Percentiles rank a stretch among this genome's conserved stretches.
Evolutionary conservation across 2,113 vertebrate genomes (phyloP).

Genomic region (Collichthys lucidus): DNA sequence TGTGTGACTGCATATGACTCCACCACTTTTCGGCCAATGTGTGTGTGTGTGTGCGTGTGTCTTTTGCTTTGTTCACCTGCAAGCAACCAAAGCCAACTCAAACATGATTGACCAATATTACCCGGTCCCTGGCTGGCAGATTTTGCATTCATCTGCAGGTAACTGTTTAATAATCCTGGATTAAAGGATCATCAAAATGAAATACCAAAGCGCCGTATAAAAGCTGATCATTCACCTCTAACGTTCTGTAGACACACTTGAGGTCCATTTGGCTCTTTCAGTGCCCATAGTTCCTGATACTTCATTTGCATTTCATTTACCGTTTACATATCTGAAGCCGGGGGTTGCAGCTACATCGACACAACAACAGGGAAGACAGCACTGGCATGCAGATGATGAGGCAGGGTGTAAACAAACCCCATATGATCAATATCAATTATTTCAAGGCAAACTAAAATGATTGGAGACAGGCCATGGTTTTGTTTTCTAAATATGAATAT

Average conservation of each 20-base stretch:
- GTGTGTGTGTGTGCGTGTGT: too few relatives aligned
- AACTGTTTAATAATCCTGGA: background rate
- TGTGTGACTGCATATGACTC: too few relatives aligned
- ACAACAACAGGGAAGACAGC: background rate
- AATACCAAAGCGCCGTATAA: background rate
- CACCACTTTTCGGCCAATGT: too few relatives aligned
- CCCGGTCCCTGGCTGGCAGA: too few relatives aligned
- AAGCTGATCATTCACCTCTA: background rate
- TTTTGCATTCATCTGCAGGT: too few relatives aligned
- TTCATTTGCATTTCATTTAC: background rate
- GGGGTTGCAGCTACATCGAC: background rate
- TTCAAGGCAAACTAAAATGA: background rate
- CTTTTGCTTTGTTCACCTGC: too few relatives aligned
- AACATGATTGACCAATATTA: too few relatives aligned
- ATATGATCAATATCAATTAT: background rate
- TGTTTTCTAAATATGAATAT: background rate
- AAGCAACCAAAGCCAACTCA: too few relatives aligned
- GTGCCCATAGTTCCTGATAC: background rate
- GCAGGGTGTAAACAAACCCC: background rate
- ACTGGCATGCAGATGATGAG: background rate
- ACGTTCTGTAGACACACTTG: background rate
- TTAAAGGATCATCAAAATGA: background rate
- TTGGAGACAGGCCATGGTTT: background rate
- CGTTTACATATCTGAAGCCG: too few relatives aligned
- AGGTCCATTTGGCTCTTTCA: background rate